Percentiles rank a stretch among this genome's conserved stretches.
Evolutionary conservation across 2,888 invertebrate species (phyloP).

Genomic region (Philaethria dido): DNA sequence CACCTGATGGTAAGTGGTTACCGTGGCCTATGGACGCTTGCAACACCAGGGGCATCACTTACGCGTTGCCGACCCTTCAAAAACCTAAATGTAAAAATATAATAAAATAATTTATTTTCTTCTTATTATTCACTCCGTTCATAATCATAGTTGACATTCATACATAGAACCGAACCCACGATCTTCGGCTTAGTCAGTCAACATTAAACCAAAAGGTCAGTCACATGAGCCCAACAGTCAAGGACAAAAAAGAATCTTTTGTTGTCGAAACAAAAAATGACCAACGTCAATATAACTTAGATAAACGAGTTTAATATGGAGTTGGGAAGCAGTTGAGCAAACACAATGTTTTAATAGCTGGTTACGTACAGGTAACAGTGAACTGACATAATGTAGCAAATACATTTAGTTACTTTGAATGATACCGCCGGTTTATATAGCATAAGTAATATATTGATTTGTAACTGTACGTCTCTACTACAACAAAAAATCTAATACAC

Average conservation of each 20-base stretch:
- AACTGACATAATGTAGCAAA: constrained; percentile 65
- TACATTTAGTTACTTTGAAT: constrained; percentile 59
- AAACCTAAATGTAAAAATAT: too few species aligned
- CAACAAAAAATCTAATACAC: background rate
- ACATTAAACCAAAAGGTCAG: constrained; percentile 6
- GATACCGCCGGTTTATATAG: constrained; percentile 40
- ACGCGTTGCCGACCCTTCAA: too few species aligned
- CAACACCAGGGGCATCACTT: too few species aligned
- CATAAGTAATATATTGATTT: background rate
- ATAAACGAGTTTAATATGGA: constrained; percentile 34
- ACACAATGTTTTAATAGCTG: constrained; percentile 62
- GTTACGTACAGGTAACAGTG: constrained; percentile 49
- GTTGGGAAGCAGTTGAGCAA: constrained; percentile 63
- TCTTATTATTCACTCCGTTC: too few species aligned
- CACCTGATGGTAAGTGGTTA: too few species aligned
- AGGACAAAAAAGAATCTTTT: constrained; percentile 10
- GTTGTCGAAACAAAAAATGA: constrained; percentile 24
- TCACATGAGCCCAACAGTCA: background rate
- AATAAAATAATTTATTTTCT: too few species aligned
- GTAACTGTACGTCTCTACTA: background rate
- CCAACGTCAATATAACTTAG: constrained; percentile 24
- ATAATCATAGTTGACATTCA: too few species aligned
- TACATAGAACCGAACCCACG: background rate
- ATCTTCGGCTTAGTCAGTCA: background rate
- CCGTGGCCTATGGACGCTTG: too few species aligned